Conservation (phyloP, 2,797 vertebrate genomes). For the Alfaro cultratus region DNA sequence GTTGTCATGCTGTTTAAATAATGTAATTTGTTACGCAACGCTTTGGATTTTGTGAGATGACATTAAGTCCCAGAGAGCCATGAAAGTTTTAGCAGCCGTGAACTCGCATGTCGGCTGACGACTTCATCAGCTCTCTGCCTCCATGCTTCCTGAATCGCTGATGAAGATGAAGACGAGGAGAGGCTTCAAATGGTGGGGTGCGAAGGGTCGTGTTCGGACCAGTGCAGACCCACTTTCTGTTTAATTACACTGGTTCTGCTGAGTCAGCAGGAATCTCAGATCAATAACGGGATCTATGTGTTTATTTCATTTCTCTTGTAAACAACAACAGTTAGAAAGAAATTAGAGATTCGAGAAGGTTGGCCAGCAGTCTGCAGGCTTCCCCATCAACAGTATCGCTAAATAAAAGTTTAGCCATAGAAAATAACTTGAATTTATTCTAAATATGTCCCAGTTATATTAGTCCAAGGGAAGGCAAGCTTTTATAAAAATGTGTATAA, state of each 20-base stretch:
- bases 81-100: constrained; percentile 65
- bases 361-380: neutral
- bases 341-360: too few species aligned
- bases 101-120: constrained; percentile 25
- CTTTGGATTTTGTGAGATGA: constrained; percentile 59
- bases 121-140: constrained; percentile 5
- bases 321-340: neutral
- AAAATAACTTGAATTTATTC: too few species aligned
- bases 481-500: too few species aligned
- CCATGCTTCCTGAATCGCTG: neutral
- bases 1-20: constrained; percentile 57
- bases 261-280: neutral
- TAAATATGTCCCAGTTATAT: too few species aligned
- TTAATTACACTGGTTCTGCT: neutral
- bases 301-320: neutral
- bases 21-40: constrained; percentile 62
- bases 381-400: neutral
- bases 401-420: too few species aligned
- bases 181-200: neutral
- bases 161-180: neutral
- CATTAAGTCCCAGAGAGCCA: constrained; percentile 65
- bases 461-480: too few species aligned
- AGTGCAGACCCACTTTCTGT: neutral
- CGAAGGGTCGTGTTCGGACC: neutral
- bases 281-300: neutral